A percentile compares a stretch with the other conserved stretches of the same genome.
phyloP scores from a whole-genome alignment of 1,140 invertebrate genomes.

The Heliothis subflexa region DNA sequence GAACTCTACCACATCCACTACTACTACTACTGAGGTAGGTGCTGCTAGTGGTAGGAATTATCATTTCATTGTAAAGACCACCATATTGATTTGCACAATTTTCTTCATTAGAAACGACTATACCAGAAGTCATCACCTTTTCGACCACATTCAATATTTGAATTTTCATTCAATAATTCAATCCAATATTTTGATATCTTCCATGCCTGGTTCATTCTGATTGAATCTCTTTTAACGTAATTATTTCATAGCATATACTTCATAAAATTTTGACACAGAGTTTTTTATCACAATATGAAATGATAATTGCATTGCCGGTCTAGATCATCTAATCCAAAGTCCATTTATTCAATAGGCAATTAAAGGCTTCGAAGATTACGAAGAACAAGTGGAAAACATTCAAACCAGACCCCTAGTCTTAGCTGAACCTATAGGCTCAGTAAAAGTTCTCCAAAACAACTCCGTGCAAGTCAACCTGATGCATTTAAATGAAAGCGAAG shows the following conservation, averaged over 20 bases:
- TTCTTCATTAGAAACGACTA: too few relatives aligned
- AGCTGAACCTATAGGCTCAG: constrained; percentile 79
- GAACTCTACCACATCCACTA: constrained; percentile 60
- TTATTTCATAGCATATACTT: too few relatives aligned
- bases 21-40: constrained; percentile 54
- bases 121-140: too few relatives aligned
- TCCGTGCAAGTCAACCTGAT: constrained; percentile 81
- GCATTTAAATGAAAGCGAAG: constrained; percentile 72
- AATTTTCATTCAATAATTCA: too few relatives aligned
- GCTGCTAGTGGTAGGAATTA: neutral
- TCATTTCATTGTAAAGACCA: too few relatives aligned
- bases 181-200: too few relatives aligned
- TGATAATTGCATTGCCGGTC: neutral
- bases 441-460: constrained; percentile 81
- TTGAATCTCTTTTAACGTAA: too few relatives aligned
- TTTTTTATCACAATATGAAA: too few relatives aligned
- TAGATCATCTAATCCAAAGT: neutral
- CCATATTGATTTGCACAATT: too few relatives aligned
- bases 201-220: too few relatives aligned
- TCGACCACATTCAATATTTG: too few relatives aligned
- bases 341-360: constrained; percentile 51
- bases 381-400: constrained; percentile 52
- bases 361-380: constrained; percentile 57
- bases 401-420: constrained; percentile 70
- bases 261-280: too few relatives aligned